Percentiles rank a stretch among this genome's conserved stretches.
Conservation (phyloP, 2,797 vertebrate species). For the Danio kyathit region DNA sequence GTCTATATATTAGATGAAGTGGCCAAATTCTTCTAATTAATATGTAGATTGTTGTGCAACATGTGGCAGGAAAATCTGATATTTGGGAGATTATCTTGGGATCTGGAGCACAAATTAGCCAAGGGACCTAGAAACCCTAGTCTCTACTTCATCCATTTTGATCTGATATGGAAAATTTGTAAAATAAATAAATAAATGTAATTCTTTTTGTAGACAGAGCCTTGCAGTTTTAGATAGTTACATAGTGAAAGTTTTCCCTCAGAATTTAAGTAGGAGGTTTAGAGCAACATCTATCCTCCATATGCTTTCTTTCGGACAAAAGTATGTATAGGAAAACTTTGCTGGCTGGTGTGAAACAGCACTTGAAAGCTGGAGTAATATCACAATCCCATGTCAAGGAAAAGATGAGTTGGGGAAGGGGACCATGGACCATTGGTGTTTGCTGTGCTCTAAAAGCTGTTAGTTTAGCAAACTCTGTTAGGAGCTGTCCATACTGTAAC, state of each 20-base stretch:
- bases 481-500: neutral
- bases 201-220: too few relatives aligned
- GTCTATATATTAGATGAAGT: too few relatives aligned
- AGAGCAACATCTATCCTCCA: neutral
- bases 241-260: neutral
- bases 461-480: constrained; percentile 15
- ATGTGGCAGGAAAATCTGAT: too few relatives aligned
- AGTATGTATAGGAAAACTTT: constrained; percentile 71
- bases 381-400: constrained; percentile 72
- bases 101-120: too few relatives aligned
- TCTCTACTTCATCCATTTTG: too few relatives aligned
- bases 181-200: too few relatives aligned
- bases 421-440: constrained; percentile 29
- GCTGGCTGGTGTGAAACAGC: constrained; percentile 69
- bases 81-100: too few relatives aligned
- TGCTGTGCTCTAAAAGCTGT: constrained; percentile 14
- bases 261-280: neutral
- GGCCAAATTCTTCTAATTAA: too few relatives aligned
- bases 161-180: too few relatives aligned
- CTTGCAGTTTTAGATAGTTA: neutral
- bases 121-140: too few relatives aligned
- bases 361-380: constrained; percentile 77
- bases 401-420: constrained; percentile 57
- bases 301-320: constrained; percentile 35
- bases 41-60: too few relatives aligned